These are phyloP conservation scores for Hecatera dysodea DNA, from an alignment of 2,888 invertebrate species.

Conservation along the genomic window DNA sequence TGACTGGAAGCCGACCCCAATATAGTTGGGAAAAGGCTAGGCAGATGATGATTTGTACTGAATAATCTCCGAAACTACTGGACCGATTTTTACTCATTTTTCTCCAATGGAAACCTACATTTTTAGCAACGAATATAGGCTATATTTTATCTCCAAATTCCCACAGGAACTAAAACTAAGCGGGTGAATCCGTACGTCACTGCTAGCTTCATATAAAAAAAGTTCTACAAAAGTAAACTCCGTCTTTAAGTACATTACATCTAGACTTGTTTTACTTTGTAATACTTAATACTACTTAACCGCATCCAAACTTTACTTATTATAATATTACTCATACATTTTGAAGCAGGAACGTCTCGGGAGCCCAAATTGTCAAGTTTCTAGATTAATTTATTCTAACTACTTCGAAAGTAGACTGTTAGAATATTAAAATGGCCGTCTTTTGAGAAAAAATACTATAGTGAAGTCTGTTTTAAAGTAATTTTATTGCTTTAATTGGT, in stretches of 20 bases:
- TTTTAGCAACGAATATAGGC: too few relatives aligned
- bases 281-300: neutral
- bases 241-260: constrained; percentile 2
- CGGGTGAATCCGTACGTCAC: too few relatives aligned
- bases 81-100: too few relatives aligned
- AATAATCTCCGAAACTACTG: too few relatives aligned
- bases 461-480: neutral
- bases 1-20: too few relatives aligned
- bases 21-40: too few relatives aligned
- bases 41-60: too few relatives aligned
- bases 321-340: constrained; percentile 19
- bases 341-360: constrained; percentile 13
- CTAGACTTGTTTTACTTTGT: constrained; percentile 1
- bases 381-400: constrained; percentile 38
- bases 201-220: too few relatives aligned
- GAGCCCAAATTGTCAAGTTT: constrained; percentile 34
- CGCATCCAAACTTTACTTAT: constrained; percentile 13
- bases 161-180: too few relatives aligned
- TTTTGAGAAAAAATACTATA: constrained; percentile 22
- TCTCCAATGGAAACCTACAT: too few relatives aligned
- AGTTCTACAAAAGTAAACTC: too few relatives aligned
- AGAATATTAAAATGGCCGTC: constrained; percentile 34
- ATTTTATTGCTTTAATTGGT: constrained; percentile 37
- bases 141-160: too few relatives aligned
- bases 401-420: constrained; percentile 30